Conservation (phyloP, 2,888 invertebrate species). For the Deilephila porcellus region DNA sequence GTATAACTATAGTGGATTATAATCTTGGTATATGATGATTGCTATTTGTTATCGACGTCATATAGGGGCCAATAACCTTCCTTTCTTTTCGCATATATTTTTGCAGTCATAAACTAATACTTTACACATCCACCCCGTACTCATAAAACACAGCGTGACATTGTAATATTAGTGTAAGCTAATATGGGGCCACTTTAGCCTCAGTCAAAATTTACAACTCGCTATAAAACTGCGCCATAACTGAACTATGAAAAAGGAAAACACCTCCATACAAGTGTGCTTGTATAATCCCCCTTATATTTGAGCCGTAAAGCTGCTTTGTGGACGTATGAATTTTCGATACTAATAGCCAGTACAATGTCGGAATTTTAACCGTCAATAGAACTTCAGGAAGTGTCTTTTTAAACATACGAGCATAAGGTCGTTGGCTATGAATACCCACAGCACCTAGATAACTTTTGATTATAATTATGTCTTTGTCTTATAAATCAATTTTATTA, state of each 20-base stretch:
- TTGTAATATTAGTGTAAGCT: slow-evolving; percentile 22
- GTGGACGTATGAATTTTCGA: slow-evolving; percentile 3
- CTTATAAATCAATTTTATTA: too few relatives aligned
- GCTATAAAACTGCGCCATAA: slow-evolving; percentile 7
- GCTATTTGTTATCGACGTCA: too few relatives aligned
- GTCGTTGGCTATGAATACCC: too few relatives aligned
- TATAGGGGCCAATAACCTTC: background rate
- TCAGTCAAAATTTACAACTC: slow-evolving; percentile 20
- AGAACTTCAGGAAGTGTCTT: too few relatives aligned
- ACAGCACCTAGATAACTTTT: too few relatives aligned
- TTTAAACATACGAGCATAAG: too few relatives aligned
- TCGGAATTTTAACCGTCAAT: background rate
- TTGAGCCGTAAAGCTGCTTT: background rate
- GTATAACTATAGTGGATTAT: too few relatives aligned
- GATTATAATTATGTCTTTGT: too few relatives aligned
- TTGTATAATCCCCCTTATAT: slow-evolving; percentile 5
- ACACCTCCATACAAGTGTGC: background rate
- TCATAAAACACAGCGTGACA: slow-evolving; percentile 13
- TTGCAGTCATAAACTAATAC: background rate
- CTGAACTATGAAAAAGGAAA: background rate
- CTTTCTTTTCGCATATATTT: background rate
- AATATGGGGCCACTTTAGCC: slow-evolving; percentile 1
- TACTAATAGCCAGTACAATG: slow-evolving; percentile 2
- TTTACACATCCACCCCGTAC: background rate
- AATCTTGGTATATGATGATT: too few relatives aligned